phyloP scores from a whole-genome alignment of 2,797 vertebrate species.

The Sandelia bainsii region DNA sequence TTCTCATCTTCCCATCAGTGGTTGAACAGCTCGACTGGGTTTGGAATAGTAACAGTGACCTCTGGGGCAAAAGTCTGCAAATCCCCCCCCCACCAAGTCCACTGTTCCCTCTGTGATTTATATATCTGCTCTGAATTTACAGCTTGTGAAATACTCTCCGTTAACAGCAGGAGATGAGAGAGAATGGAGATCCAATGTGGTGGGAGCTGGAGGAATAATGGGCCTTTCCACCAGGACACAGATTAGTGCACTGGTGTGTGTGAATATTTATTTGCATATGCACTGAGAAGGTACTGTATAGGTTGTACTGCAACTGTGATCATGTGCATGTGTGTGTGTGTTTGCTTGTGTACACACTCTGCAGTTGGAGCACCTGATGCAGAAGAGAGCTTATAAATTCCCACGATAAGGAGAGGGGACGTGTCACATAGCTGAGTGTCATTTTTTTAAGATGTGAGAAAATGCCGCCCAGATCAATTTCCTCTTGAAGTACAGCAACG shows the following conservation, averaged over 20 bases:
- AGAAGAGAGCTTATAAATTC: conserved; percentile 78
- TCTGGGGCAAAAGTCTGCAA: conserved; percentile 74
- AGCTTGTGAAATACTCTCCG: conserved; percentile 80
- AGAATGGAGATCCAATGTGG: conserved; percentile 32
- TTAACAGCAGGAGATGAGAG: conserved; percentile 67
- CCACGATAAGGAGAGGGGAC: conserved; percentile 79
- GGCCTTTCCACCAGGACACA: conserved; percentile 25
- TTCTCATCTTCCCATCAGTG: conserved; percentile 27
- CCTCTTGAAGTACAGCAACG: conserved; percentile 74
- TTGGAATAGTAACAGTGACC: conserved; percentile 79
- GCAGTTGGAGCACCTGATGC: conserved; percentile 70
- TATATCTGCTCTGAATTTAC: conserved; percentile 82
- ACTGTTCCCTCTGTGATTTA: conserved; percentile 76
- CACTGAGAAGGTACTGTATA: conserved; percentile 1
- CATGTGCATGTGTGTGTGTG: not conserved
- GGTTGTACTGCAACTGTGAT: not conserved
- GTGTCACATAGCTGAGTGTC: conserved; percentile 83
- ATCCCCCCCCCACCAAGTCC: conserved; percentile 54
- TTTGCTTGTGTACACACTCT: conserved; percentile 13
- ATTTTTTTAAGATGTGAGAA: conserved; percentile 85
- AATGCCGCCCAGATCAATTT: conserved; percentile 73
- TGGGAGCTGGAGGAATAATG: conserved; percentile 50
- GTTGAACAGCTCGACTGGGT: conserved; percentile 53
- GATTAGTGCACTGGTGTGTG: conserved; percentile 8
- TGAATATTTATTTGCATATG: not conserved